Evolutionary conservation across 2,113 vertebrate genomes (phyloP).

Genomic region (Rostratula benghalensis): DNA sequence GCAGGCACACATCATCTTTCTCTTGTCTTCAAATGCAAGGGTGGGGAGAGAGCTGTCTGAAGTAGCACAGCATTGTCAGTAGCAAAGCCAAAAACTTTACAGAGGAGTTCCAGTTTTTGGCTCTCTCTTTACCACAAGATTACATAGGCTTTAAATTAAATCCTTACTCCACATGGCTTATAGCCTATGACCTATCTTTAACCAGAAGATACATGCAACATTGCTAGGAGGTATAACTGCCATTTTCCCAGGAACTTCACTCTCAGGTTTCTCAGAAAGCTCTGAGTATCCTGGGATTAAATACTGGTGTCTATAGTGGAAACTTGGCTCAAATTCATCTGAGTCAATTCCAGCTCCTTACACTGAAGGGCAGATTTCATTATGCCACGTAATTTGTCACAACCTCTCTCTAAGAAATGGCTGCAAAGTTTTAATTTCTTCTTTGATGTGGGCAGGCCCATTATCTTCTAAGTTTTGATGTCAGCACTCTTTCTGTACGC

Average conservation of each 20-base stretch:
- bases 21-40: not conserved
- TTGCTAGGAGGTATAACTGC: not conserved
- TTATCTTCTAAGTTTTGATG: not conserved
- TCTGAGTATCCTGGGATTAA: not conserved
- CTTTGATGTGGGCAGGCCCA: not conserved
- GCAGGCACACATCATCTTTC: not conserved
- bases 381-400: not conserved
- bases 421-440: not conserved
- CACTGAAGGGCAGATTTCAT: not conserved
- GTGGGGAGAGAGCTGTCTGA: not conserved
- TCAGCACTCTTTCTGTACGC: not conserved
- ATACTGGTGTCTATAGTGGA: not conserved
- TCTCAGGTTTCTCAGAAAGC: not conserved
- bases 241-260: not conserved
- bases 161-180: not conserved
- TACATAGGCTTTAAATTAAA: not conserved
- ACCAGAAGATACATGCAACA: not conserved
- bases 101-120: not conserved
- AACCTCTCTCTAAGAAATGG: not conserved
- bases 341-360: not conserved
- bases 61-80: not conserved
- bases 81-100: not conserved
- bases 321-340: constrained; percentile 17
- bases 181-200: not conserved
- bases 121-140: not conserved